Evolutionary conservation across 2,113 vertebrate genomes (phyloP).

Genomic region (Sclerurus mexicanus): DNA sequence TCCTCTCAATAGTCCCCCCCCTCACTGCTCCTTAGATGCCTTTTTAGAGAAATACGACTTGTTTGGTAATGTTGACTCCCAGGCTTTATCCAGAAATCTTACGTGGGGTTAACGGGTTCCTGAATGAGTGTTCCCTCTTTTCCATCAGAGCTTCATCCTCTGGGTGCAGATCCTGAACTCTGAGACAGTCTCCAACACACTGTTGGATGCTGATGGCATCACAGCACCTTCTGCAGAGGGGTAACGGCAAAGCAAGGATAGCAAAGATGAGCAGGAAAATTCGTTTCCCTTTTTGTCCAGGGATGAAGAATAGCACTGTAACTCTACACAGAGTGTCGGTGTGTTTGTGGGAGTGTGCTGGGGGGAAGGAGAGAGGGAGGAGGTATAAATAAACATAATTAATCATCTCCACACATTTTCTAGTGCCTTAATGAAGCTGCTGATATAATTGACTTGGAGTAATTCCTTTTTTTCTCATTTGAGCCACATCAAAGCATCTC

Average conservation of each 20-base stretch:
- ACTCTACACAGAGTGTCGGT: background rate
- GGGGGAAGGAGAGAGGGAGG: background rate
- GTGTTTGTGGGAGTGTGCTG: background rate
- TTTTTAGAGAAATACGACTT: too few relatives aligned
- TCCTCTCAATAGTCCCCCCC: too few relatives aligned
- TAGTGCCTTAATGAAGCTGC: background rate
- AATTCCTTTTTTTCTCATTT: background rate
- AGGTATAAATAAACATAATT: background rate
- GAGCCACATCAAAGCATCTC: background rate
- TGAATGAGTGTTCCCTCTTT: background rate
- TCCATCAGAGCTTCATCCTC: background rate
- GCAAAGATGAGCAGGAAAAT: background rate
- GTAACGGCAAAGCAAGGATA: background rate
- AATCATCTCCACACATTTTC: background rate
- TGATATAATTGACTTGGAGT: background rate
- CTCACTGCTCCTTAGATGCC: too few relatives aligned
- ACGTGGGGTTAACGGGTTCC: fast-evolving
- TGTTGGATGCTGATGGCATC: too few relatives aligned
- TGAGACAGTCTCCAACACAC: too few relatives aligned
- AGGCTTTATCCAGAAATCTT: background rate
- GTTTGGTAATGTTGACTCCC: background rate
- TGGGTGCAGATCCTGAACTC: background rate
- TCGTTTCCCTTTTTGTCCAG: background rate
- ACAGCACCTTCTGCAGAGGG: background rate
- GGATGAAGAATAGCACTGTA: background rate